phyloP scores from a whole-genome alignment of 2,113 vertebrate species.

The Perca schrenkii region DNA sequence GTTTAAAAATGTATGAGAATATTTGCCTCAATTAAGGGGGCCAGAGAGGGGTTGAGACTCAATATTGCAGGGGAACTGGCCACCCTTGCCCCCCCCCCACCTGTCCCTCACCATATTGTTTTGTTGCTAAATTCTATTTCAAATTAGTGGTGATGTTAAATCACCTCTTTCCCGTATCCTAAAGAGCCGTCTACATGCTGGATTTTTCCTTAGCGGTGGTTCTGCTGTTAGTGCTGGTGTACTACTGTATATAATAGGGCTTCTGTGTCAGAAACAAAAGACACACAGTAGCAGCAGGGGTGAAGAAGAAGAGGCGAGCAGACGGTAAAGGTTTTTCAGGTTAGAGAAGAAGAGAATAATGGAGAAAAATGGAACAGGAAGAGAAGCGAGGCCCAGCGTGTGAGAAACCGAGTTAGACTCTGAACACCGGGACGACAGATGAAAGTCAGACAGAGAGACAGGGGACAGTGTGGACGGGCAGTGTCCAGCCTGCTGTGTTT shows the following conservation, averaged over 20 bases:
- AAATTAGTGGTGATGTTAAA: too few species aligned
- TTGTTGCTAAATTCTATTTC: too few species aligned
- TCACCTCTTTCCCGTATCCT: too few species aligned
- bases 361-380: constrained; percentile 7
- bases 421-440: constrained; percentile 23
- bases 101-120: too few species aligned
- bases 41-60: too few species aligned
- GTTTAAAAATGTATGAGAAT: too few species aligned
- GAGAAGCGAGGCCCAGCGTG: constrained; percentile 9
- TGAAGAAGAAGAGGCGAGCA: constrained; percentile 18
- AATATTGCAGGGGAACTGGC: too few species aligned
- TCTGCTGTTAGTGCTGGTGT: not conserved
- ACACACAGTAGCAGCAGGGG: not conserved
- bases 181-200: too few species aligned
- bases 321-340: constrained; percentile 36
- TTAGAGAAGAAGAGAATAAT: constrained; percentile 7
- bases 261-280: constrained; percentile 6
- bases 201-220: too few species aligned
- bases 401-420: not conserved
- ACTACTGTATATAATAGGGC: not conserved
- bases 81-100: too few species aligned
- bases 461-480: not conserved
- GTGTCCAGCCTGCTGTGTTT: constrained; percentile 33
- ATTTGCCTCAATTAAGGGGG: too few species aligned
- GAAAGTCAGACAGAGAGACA: constrained; percentile 30